These are phyloP conservation scores for Lacerta agilis DNA, from an alignment of 2,797 vertebrate species.

Conservation along the genomic window DNA sequence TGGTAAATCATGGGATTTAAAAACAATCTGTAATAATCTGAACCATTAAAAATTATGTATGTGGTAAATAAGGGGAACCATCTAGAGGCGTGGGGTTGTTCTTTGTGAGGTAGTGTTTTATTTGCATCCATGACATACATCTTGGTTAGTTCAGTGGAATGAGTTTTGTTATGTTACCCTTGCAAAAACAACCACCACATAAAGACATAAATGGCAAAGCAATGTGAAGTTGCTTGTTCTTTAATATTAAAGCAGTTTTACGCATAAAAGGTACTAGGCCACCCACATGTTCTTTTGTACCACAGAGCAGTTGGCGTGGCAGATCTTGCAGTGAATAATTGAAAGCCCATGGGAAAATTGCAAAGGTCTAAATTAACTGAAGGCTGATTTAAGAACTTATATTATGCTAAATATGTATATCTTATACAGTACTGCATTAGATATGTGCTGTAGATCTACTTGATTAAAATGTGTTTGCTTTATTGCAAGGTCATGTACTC, in stretches of 20 bases:
- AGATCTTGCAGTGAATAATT: background rate
- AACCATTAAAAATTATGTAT: constrained; percentile 38
- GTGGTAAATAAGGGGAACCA: constrained; percentile 35
- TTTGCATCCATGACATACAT: background rate
- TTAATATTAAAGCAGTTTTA: background rate
- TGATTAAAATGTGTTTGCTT: background rate
- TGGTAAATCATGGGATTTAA: constrained; percentile 46
- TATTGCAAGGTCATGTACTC: background rate
- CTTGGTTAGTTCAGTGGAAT: constrained; percentile 14
- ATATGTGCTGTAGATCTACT: background rate
- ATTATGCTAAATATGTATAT: background rate
- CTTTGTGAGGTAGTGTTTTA: background rate
- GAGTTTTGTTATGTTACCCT: constrained; percentile 21
- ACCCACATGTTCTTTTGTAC: background rate
- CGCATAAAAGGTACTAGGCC: background rate
- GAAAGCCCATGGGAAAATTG: background rate
- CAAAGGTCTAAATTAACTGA: background rate
- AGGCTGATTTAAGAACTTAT: background rate
- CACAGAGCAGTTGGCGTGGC: background rate
- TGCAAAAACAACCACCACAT: constrained; percentile 26
- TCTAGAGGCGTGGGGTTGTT: constrained; percentile 37
- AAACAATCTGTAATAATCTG: constrained; percentile 44
- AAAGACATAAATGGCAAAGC: background rate
- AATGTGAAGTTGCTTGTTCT: constrained; percentile 8
- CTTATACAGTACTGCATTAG: background rate